Conservation (phyloP, 2,888 invertebrate genomes). For the Brenthis ino region DNA sequence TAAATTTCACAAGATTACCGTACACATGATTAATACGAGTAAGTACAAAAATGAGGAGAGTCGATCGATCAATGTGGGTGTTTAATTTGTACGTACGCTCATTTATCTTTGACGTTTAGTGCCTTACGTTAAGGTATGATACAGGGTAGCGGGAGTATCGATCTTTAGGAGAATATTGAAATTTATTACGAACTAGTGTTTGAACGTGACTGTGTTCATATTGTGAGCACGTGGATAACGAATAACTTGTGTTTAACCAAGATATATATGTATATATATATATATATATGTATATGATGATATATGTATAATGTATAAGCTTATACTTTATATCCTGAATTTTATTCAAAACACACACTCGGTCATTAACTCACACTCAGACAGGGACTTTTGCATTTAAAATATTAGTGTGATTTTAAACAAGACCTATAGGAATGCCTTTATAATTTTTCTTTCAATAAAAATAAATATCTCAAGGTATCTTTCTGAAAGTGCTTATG, state of each 20-base stretch:
- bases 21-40: conserved; percentile 73
- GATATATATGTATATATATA: no score
- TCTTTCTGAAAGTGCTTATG: no score
- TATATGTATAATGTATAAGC: no score
- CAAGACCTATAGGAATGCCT: not conserved
- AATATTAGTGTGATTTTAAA: not conserved
- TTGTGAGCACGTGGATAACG: not conserved
- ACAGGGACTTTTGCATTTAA: not conserved
- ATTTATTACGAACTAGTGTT: conserved; percentile 2
- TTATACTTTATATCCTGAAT: no score
- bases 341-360: no score
- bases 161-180: conserved; percentile 28
- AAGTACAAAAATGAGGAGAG: conserved; percentile 75
- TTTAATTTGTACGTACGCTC: conserved; percentile 73
- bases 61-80: conserved; percentile 80
- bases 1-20: conserved; percentile 80
- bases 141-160: conserved; percentile 45
- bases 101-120: conserved; percentile 74
- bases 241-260: no score
- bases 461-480: no score
- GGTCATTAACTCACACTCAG: no score
- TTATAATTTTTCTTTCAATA: no score
- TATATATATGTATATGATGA: no score
- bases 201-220: not conserved
- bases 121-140: conserved; percentile 59